A percentile compares a stretch with the other conserved stretches of the same genome.
phyloP scores from a whole-genome alignment of 2,113 vertebrate genomes.

The Indri indri region DNA sequence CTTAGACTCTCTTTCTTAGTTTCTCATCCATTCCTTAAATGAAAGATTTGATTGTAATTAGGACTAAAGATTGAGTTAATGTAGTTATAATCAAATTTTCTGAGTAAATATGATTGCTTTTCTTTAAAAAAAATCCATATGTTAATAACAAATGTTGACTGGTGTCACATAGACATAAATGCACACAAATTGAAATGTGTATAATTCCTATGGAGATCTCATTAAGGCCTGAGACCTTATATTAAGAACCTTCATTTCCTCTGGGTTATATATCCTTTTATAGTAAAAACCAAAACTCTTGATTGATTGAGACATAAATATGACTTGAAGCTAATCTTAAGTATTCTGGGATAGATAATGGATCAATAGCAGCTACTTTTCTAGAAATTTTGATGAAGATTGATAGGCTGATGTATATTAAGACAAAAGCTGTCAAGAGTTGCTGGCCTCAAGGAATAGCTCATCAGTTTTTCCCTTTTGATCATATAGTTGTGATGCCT shows the following conservation, averaged over 20 bases:
- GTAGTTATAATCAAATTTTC: slow-evolving; percentile 23
- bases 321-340: slow-evolving; percentile 43
- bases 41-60: slow-evolving; percentile 57
- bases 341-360: slow-evolving; percentile 16
- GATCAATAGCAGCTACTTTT: slow-evolving; percentile 55
- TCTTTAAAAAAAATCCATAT: slow-evolving; percentile 22
- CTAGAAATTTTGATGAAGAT: slow-evolving; percentile 57
- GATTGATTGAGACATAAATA: slow-evolving; percentile 60
- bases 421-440: slow-evolving; percentile 64
- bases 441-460: slow-evolving; percentile 35
- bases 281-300: not conserved
- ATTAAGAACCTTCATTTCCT: slow-evolving; percentile 2
- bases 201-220: not conserved
- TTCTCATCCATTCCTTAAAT: slow-evolving; percentile 59
- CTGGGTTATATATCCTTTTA: not conserved
- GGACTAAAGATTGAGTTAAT: slow-evolving; percentile 50
- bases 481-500: not conserved
- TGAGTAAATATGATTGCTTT: slow-evolving; percentile 46
- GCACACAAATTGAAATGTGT: not conserved
- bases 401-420: slow-evolving; percentile 50
- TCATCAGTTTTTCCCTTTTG: slow-evolving; percentile 33
- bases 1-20: not conserved
- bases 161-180: not conserved
- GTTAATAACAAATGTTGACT: slow-evolving; percentile 13
- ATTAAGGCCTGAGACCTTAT: not conserved